Conservation (phyloP, 2,888 invertebrate species). For the Muscina levida region DNA sequence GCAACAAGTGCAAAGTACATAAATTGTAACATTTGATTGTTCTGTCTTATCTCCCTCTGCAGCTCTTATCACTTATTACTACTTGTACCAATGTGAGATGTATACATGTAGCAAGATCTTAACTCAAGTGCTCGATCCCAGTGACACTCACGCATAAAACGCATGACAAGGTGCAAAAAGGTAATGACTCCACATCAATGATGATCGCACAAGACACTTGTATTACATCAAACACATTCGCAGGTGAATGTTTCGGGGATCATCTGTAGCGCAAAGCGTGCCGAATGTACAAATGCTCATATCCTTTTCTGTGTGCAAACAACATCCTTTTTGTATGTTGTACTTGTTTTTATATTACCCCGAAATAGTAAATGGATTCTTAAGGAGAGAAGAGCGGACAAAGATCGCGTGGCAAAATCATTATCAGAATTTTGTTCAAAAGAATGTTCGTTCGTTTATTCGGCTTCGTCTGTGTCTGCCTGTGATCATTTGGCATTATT, state of each 20-base stretch:
- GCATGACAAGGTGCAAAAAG: slow-evolving; percentile 61
- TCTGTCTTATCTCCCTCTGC: slow-evolving; percentile 31
- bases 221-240: slow-evolving; percentile 52
- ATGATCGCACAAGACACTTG: slow-evolving; percentile 52
- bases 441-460: not conserved
- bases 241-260: slow-evolving; percentile 52
- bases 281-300: slow-evolving; percentile 43
- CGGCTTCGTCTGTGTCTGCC: too few species aligned
- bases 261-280: slow-evolving; percentile 35
- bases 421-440: slow-evolving; percentile 44
- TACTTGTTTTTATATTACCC: slow-evolving; percentile 3
- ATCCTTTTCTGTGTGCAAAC: slow-evolving; percentile 48
- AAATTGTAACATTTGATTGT: slow-evolving; percentile 44
- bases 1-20: slow-evolving; percentile 53
- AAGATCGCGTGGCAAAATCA: slow-evolving; percentile 65
- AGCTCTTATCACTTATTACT: slow-evolving; percentile 35
- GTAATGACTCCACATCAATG: not conserved
- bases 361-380: not conserved
- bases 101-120: slow-evolving; percentile 2
- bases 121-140: slow-evolving; percentile 28
- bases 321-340: slow-evolving; percentile 41
- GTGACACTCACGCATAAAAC: slow-evolving; percentile 12
- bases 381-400: slow-evolving; percentile 12
- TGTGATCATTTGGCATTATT: not conserved
- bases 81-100: not conserved